Conservation (phyloP, 2,113 vertebrate species). For the Macrotis lagotis region DNA sequence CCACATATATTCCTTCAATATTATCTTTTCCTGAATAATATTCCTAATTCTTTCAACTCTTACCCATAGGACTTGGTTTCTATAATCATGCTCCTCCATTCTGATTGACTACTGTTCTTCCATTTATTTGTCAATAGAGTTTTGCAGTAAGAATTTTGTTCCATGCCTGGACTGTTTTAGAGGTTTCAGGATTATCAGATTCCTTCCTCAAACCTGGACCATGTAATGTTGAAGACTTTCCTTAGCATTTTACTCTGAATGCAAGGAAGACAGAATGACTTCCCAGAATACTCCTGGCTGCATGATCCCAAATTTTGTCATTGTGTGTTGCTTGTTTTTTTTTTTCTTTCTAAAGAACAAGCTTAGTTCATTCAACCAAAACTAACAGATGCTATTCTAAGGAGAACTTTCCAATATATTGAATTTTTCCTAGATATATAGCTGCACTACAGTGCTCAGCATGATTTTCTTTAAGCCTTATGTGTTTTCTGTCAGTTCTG, state of each 20-base stretch:
- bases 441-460: background rate
- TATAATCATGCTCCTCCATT: background rate
- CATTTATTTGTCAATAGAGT: background rate
- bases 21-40: background rate
- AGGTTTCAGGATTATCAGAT: background rate
- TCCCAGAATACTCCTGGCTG: background rate
- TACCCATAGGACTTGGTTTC: background rate
- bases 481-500: slow-evolving; percentile 54
- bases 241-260: background rate
- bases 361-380: slow-evolving; percentile 39
- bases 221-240: slow-evolving; percentile 1
- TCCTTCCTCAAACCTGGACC: background rate
- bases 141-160: background rate
- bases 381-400: slow-evolving; percentile 24
- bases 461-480: slow-evolving; percentile 38
- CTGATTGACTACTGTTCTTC: background rate
- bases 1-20: background rate
- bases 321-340: background rate
- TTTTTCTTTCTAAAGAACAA: background rate
- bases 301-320: background rate
- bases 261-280: slow-evolving; percentile 13
- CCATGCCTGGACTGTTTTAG: background rate
- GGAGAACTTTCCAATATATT: slow-evolving; percentile 20
- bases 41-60: background rate
- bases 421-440: slow-evolving; percentile 44